These are phyloP conservation scores for Nasonovia ribisnigri DNA, from an alignment of 2,888 invertebrate species.

Conservation along the genomic window DNA sequence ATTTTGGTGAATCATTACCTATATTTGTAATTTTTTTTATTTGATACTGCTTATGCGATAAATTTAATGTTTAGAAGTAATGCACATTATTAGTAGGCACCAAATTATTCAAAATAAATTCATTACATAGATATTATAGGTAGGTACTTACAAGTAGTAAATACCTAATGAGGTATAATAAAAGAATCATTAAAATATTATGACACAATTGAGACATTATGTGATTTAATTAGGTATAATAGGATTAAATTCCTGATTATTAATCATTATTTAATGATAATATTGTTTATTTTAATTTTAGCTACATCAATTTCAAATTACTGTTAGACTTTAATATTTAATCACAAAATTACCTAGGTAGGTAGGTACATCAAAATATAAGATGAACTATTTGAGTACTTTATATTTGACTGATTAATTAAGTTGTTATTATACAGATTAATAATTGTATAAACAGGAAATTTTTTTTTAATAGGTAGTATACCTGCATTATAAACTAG, in stretches of 20 bases:
- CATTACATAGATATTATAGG: neutral
- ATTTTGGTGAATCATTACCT: neutral
- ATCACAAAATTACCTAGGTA: neutral
- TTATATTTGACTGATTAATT: conserved; percentile 20
- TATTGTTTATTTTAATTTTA: neutral
- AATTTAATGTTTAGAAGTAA: neutral
- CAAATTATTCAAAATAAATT: conserved; percentile 5
- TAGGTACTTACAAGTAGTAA: neutral
- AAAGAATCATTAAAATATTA: neutral
- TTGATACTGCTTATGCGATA: neutral
- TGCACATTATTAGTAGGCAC: neutral
- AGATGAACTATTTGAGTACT: conserved; percentile 6
- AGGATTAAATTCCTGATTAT: conserved; percentile 7
- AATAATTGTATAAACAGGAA: neutral
- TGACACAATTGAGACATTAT: neutral
- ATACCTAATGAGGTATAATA: neutral
- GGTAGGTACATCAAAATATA: neutral
- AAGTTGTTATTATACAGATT: neutral
- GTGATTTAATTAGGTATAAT: conserved; percentile 2
- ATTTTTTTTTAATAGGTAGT: neutral
- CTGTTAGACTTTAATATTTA: conserved; percentile 9
- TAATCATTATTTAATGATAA: neutral
- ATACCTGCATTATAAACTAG: neutral
- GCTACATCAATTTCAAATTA: conserved; percentile 27
- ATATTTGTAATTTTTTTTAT: neutral